Evolutionary conservation across 2,888 invertebrate genomes (phyloP).

Genomic region (Hartigia nigra): DNA sequence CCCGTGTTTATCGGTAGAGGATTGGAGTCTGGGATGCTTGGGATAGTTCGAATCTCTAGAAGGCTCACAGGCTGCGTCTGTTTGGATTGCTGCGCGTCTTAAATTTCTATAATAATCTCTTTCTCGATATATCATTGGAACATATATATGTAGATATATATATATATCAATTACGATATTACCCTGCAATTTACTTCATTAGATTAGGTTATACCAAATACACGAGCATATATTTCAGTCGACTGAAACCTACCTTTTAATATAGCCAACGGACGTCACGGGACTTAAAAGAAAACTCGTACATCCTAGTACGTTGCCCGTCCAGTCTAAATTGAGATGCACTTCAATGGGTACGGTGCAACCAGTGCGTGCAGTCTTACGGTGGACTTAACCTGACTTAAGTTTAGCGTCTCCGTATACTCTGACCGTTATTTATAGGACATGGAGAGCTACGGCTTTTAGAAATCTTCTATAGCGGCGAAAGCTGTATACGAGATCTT

Average conservation of each 20-base stretch:
- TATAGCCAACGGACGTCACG: conserved; percentile 32
- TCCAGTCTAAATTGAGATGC: conserved; percentile 42
- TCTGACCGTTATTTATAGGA: conserved; percentile 4
- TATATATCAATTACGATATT: not conserved
- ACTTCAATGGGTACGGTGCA: conserved; percentile 32
- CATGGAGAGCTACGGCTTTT: not conserved
- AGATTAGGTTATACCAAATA: not conserved
- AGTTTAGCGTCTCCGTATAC: not conserved
- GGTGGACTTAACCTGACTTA: conserved; percentile 2
- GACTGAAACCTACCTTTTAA: conserved; percentile 27
- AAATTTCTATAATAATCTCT: not conserved
- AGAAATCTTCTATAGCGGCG: not conserved
- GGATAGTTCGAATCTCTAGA: conserved; percentile 34
- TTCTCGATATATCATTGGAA: not conserved
- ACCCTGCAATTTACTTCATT: not conserved
- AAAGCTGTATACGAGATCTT: not conserved
- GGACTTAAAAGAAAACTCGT: conserved; percentile 23
- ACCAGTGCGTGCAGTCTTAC: not conserved
- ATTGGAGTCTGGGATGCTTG: conserved; percentile 39
- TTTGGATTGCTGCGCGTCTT: not conserved
- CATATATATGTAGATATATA: no score
- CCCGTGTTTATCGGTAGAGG: conserved; percentile 28
- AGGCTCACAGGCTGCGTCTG: conserved; percentile 18
- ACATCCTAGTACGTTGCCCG: conserved; percentile 38
- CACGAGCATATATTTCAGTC: not conserved